phyloP scores from a whole-genome alignment of 2,113 vertebrate species.

The Tautogolabrus adspersus region DNA sequence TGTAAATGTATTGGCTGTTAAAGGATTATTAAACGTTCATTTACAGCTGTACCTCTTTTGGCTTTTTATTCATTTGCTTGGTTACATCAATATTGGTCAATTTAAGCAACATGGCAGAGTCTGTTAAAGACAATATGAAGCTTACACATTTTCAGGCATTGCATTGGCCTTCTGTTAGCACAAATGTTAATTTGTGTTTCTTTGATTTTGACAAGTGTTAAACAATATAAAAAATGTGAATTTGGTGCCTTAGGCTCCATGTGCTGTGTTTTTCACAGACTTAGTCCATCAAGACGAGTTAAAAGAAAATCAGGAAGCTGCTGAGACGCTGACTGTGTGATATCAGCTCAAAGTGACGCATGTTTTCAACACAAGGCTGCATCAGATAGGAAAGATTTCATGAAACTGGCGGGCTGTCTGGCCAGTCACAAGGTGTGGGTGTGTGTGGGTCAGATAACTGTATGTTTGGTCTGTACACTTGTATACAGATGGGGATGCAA shows the following conservation, averaged over 20 bases:
- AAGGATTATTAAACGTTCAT: conserved; percentile 23
- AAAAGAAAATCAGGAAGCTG: conserved; percentile 79
- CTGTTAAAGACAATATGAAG: too few species aligned
- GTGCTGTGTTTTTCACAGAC: conserved; percentile 26
- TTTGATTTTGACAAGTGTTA: background rate
- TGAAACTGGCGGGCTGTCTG: conserved; percentile 77
- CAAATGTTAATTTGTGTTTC: background rate
- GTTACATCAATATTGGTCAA: background rate
- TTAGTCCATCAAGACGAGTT: conserved; percentile 43
- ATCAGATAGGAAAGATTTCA: conserved; percentile 82
- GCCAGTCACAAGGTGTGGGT: conserved; percentile 77
- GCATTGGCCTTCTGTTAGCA: background rate
- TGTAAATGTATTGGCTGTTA: conserved; percentile 36
- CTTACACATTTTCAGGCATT: background rate
- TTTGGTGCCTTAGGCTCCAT: background rate
- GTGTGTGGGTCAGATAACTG: conserved; percentile 64
- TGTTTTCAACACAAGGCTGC: conserved; percentile 65
- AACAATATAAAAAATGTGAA: background rate
- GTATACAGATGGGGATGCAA: conserved; percentile 17
- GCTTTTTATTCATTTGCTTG: conserved; percentile 3
- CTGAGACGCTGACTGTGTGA: conserved; percentile 80
- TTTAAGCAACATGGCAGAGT: too few species aligned
- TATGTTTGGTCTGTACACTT: conserved; percentile 1
- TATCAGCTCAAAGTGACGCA: conserved; percentile 78
- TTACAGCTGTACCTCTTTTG: conserved; percentile 14